phyloP scores from a whole-genome alignment of 64 coral and sea anemone species.

The Pachyseris speciosa region DNA sequence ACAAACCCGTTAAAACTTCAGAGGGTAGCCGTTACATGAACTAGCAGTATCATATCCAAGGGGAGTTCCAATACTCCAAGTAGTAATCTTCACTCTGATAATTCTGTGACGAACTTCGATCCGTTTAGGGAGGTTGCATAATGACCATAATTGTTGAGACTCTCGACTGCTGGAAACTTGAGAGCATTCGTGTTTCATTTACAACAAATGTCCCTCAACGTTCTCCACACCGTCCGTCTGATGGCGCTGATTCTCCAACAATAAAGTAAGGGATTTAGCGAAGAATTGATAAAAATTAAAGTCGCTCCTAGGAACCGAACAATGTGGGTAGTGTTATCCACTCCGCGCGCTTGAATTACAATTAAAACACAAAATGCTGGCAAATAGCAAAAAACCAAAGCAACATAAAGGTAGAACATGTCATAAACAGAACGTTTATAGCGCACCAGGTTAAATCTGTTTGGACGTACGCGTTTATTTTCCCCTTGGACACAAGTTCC shows the following conservation, averaged over 20 bases:
- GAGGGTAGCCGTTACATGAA: no score
- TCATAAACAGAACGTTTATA: not conserved
- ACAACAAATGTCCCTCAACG: not conserved
- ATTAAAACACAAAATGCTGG: not conserved
- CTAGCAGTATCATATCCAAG: no score
- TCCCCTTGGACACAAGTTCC: not conserved
- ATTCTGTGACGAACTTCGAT: no score
- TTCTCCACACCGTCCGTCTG: not conserved
- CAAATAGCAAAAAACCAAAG: not conserved
- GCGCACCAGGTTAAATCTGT: not conserved
- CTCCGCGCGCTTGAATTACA: not conserved
- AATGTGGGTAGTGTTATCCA: not conserved
- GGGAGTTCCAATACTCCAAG: no score
- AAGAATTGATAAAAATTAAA: constrained; percentile 7
- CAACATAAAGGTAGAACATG: not conserved
- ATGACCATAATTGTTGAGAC: no score
- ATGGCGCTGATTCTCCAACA: constrained; percentile 31
- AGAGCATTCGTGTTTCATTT: no score
- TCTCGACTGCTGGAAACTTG: no score
- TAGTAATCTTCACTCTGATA: no score
- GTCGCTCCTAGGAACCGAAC: not conserved
- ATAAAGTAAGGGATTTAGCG: constrained; percentile 14
- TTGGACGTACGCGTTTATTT: not conserved
- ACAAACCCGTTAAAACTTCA: no score
- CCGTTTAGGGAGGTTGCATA: no score